phyloP scores from a whole-genome alignment of 2,888 invertebrate genomes.

The Cataglyphis cursor region DNA sequence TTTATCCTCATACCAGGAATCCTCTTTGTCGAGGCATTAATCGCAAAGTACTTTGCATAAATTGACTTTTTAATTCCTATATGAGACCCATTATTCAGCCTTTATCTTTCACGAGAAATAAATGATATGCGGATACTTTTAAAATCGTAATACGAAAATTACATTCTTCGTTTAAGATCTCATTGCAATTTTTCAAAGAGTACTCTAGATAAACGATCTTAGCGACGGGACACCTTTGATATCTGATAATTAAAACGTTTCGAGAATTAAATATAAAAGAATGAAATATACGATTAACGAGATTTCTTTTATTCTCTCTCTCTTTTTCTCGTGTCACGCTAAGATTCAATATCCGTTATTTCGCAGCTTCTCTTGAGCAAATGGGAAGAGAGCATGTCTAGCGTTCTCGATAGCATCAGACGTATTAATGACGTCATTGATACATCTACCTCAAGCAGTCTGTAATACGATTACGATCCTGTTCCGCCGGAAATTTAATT shows the following conservation, averaged over 20 bases:
- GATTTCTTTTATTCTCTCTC: background rate
- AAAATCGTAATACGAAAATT: background rate
- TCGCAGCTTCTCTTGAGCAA: background rate
- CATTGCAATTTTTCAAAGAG: background rate
- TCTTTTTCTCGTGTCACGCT: background rate
- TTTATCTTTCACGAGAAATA: background rate
- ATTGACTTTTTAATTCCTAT: background rate
- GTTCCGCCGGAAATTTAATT: conserved; percentile 41
- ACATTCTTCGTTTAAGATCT: background rate
- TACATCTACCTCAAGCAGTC: background rate
- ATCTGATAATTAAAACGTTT: conserved; percentile 14
- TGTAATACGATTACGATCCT: conserved; percentile 33
- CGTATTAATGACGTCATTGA: conserved; percentile 45
- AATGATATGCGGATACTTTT: background rate
- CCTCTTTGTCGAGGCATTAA: background rate
- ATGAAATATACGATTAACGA: background rate
- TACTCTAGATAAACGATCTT: background rate
- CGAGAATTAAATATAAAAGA: background rate
- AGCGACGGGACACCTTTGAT: background rate
- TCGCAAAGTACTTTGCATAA: conserved; percentile 5
- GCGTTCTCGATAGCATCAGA: conserved; percentile 1
- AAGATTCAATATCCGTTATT: background rate
- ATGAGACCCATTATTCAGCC: background rate
- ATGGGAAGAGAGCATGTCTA: background rate
- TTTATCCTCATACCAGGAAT: background rate